Evolutionary conservation across 2,797 vertebrate species (phyloP).

Genomic region (Chrosomus eos): DNA sequence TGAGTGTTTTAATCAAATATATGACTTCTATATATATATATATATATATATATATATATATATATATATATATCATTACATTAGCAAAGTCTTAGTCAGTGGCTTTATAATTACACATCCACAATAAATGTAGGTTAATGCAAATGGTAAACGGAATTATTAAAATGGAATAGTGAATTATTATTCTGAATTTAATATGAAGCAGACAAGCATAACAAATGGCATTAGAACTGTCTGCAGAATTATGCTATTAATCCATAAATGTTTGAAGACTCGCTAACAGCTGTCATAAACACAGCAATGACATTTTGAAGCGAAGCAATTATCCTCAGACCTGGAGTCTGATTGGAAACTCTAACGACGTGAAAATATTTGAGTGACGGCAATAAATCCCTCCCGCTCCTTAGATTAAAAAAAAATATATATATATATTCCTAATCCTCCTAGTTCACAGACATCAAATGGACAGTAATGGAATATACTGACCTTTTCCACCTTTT

Average conservation of each 20-base stretch:
- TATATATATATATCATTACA: background rate
- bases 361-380: conserved; percentile 14
- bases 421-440: background rate
- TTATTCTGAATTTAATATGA: conserved; percentile 24
- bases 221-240: background rate
- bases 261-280: conserved; percentile 32
- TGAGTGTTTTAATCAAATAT: conserved; percentile 22
- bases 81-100: conserved; percentile 1
- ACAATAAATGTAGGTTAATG: conserved; percentile 3
- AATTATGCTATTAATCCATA: conserved; percentile 13
- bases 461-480: conserved; percentile 34
- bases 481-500: conserved; percentile 51
- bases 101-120: conserved; percentile 10
- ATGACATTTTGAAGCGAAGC: conserved; percentile 36
- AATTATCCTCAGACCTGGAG: conserved; percentile 12
- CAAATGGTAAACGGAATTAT: background rate
- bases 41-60: background rate
- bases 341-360: conserved; percentile 31
- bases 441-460: conserved; percentile 23
- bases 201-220: background rate
- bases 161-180: background rate
- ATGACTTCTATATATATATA: background rate
- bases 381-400: background rate
- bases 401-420: background rate
- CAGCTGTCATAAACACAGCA: conserved; percentile 33